phyloP scores from a whole-genome alignment of 1,140 invertebrate species.

The Phthorimaea operculella region DNA sequence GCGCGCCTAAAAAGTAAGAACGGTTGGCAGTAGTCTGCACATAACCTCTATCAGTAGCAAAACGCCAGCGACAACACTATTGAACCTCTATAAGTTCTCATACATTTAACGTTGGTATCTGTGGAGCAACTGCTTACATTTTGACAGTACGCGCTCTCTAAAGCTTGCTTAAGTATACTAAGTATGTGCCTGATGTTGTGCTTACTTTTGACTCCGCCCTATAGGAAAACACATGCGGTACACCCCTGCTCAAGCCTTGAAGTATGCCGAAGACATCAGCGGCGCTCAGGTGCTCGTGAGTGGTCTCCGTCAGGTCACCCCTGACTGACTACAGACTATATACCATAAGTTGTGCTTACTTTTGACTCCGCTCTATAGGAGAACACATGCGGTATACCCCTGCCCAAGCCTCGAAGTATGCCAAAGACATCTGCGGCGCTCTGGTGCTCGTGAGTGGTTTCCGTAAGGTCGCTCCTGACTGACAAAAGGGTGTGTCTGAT shows the following conservation, averaged over 20 bases:
- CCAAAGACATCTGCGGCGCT: conserved; percentile 54
- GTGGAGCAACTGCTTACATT: no score
- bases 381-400: conserved; percentile 52
- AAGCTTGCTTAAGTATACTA: no score
- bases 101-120: no score
- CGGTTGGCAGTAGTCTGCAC: no score
- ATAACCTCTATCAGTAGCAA: no score
- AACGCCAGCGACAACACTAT: no score
- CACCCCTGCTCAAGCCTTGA: conserved; percentile 51
- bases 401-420: conserved; percentile 51
- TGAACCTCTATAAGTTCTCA: no score
- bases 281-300: conserved; percentile 43
- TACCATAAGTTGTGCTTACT: no score
- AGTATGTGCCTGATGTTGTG: no score
- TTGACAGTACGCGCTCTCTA: no score
- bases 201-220: conserved; percentile 53
- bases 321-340: conserved; percentile 53
- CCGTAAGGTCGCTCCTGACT: conserved; percentile 59
- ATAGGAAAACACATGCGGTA: conserved; percentile 58
- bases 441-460: conserved; percentile 56
- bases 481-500: conserved; percentile 1
- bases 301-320: conserved; percentile 56
- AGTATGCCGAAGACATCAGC: conserved; percentile 59
- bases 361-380: conserved; percentile 59
- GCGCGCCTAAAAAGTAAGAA: no score